These are phyloP conservation scores for Barnardius zonarius DNA, from an alignment of 2,113 vertebrate genomes.

Conservation along the genomic window DNA sequence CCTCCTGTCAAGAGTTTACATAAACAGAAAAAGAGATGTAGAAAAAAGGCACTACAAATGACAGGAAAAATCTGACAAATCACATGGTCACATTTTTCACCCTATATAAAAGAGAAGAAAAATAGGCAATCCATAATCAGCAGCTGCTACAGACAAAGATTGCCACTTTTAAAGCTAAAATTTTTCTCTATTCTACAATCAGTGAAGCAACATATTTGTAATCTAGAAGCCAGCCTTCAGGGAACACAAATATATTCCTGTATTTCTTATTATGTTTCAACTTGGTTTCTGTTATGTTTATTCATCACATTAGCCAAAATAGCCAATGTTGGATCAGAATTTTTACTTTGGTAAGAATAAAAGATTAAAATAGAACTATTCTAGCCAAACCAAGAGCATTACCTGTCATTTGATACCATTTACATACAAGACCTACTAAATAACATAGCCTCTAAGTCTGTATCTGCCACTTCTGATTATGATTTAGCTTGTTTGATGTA, in stretches of 20 bases:
- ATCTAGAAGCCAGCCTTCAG: neutral
- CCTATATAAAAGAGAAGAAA: neutral
- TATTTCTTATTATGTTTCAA: neutral
- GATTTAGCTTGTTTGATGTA: neutral
- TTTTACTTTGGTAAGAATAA: neutral
- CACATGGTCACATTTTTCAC: slow-evolving; percentile 1
- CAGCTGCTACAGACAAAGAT: neutral
- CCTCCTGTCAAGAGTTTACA: neutral
- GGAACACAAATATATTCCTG: neutral
- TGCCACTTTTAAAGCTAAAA: neutral
- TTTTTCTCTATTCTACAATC: neutral
- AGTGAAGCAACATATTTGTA: neutral
- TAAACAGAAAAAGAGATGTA: neutral
- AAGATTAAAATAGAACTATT: neutral
- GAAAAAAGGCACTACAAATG: neutral
- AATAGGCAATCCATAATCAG: neutral
- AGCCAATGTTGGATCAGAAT: neutral
- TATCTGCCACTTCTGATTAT: neutral
- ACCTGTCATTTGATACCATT: neutral
- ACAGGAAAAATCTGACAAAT: neutral
- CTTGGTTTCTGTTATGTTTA: neutral
- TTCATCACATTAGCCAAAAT: neutral
- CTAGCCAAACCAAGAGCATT: neutral
- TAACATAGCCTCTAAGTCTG: neutral
- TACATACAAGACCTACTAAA: neutral